These are phyloP conservation scores for Fratercula arctica DNA, from an alignment of 2,797 vertebrate species.

Conservation along the genomic window DNA sequence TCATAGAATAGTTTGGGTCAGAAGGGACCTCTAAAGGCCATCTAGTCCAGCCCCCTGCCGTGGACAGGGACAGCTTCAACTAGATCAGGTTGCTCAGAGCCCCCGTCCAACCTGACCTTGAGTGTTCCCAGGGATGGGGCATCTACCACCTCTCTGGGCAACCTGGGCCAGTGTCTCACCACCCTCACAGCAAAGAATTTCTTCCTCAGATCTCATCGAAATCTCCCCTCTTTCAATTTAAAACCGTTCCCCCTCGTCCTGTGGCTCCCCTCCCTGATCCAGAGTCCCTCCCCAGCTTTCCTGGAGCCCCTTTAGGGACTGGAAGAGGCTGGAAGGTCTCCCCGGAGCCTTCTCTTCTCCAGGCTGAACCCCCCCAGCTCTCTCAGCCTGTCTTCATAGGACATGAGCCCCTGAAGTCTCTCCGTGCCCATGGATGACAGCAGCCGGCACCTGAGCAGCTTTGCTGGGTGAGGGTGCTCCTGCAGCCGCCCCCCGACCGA, in stretches of 20 bases:
- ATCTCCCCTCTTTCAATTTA: background rate
- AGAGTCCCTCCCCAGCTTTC: background rate
- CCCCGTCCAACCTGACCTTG: background rate
- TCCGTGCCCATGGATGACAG: accelerated
- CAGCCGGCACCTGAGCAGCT: accelerated
- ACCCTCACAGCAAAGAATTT: background rate
- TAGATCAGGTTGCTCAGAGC: background rate
- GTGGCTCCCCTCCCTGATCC: background rate
- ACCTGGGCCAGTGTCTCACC: background rate
- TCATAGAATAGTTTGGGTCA: background rate
- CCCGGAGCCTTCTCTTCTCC: background rate
- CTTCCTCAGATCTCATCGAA: background rate
- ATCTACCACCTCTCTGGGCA: background rate
- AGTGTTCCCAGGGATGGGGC: background rate
- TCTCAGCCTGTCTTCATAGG: background rate
- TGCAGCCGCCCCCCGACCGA: background rate
- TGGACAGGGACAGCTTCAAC: background rate
- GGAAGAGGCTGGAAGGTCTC: background rate
- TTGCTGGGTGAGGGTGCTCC: background rate
- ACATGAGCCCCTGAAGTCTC: background rate
- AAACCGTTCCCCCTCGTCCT: background rate
- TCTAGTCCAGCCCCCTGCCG: background rate
- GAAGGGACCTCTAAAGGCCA: background rate
- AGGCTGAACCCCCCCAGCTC: background rate
- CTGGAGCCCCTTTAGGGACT: background rate